Percentiles rank a stretch among this genome's conserved stretches.
Evolutionary conservation across 2,797 vertebrate species (phyloP).

Genomic region (Malacoctenus gilli): DNA sequence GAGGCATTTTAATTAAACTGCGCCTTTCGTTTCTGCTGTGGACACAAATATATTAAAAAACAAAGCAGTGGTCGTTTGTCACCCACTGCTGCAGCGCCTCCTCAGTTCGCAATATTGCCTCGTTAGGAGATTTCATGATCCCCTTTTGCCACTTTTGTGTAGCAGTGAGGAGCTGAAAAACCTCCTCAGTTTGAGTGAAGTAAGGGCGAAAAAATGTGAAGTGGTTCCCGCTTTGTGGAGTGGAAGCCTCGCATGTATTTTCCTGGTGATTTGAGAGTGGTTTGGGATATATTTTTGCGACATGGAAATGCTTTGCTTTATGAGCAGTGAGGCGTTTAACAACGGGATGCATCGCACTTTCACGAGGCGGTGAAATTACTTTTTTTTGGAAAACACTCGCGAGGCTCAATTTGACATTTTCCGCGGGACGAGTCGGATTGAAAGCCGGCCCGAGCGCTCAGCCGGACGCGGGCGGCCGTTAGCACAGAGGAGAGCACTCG

Average conservation of each 20-base stretch:
- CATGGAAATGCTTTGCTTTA: slow-evolving; percentile 20
- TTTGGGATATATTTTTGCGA: slow-evolving; percentile 10
- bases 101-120: not conserved
- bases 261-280: slow-evolving; percentile 10
- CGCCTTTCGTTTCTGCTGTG: not conserved
- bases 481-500: not conserved
- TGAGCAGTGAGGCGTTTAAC: slow-evolving; percentile 18
- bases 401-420: slow-evolving; percentile 45
- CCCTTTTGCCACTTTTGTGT: too few species aligned
- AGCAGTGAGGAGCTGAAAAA: slow-evolving; percentile 12
- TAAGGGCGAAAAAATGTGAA: slow-evolving; percentile 2
- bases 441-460: slow-evolving; percentile 18
- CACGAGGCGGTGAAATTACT: slow-evolving; percentile 37
- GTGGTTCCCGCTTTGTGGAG: not conserved
- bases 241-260: not conserved
- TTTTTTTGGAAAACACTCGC: slow-evolving; percentile 31
- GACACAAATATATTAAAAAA: slow-evolving; percentile 24
- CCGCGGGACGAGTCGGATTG: slow-evolving; percentile 12
- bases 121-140: slow-evolving; percentile 2
- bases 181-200: slow-evolving; percentile 13
- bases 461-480: not conserved
- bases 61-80: not conserved
- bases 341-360: slow-evolving; percentile 25
- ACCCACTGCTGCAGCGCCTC: slow-evolving; percentile 14
- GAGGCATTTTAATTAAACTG: slow-evolving; percentile 2